Conservation (phyloP, 2,113 vertebrate genomes). For the Sterna hirundo region DNA sequence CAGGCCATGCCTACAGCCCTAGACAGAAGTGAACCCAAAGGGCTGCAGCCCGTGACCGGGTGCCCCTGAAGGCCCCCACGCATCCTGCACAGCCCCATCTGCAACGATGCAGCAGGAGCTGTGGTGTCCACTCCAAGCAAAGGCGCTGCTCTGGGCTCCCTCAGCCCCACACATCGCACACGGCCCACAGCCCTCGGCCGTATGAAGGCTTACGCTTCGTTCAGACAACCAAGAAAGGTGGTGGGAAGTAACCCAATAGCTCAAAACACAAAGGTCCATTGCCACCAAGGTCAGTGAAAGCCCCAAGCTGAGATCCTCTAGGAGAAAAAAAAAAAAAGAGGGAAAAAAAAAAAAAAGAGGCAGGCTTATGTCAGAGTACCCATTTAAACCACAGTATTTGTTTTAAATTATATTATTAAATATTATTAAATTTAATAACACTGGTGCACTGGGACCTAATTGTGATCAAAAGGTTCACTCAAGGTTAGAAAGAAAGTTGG, state of each 20-base stretch:
- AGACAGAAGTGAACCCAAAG: background rate
- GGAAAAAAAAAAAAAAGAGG: background rate
- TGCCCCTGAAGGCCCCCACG: accelerated
- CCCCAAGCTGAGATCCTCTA: background rate
- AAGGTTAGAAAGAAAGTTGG: slow-evolving; percentile 33
- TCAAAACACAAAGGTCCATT: background rate
- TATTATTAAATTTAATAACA: slow-evolving; percentile 19
- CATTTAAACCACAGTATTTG: background rate
- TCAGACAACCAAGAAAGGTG: background rate
- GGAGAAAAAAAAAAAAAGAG: background rate
- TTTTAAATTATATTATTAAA: background rate
- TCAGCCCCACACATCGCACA: background rate
- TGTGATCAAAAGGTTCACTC: slow-evolving; percentile 9
- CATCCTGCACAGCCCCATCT: background rate
- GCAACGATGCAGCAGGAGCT: background rate
- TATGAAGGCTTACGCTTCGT: background rate
- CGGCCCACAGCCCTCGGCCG: background rate
- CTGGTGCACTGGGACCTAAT: background rate
- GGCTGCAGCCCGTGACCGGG: background rate
- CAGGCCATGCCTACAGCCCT: background rate
- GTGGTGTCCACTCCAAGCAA: background rate
- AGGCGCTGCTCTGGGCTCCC: accelerated
- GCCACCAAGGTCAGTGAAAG: background rate
- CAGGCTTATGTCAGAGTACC: background rate
- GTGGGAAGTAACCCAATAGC: background rate